Percentiles rank a stretch among this genome's conserved stretches.
Conservation (phyloP, 2,888 invertebrate genomes). For the Folsomia manolachei region DNA sequence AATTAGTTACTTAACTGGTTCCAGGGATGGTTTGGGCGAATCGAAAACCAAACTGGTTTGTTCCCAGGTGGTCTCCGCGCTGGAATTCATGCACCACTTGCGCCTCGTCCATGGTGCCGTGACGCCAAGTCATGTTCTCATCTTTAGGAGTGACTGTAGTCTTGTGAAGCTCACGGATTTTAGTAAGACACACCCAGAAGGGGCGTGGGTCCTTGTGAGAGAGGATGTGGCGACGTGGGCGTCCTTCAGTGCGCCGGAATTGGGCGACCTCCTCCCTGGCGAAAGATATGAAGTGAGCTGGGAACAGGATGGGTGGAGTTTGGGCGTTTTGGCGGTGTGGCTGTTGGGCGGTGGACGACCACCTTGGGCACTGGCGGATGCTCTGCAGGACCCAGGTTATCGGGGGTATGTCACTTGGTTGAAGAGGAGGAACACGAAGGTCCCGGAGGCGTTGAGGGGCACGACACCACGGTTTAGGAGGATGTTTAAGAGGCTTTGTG, state of each 20-base stretch:
- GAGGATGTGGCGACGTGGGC: background rate
- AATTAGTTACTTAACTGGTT: no score
- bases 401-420: constrained; percentile 14
- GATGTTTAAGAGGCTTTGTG: constrained; percentile 22
- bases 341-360: constrained; percentile 68
- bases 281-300: constrained; percentile 66
- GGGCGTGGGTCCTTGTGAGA: constrained; percentile 61
- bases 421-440: constrained; percentile 15
- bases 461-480: constrained; percentile 15
- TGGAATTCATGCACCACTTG: constrained; percentile 77
- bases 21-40: constrained; percentile 65
- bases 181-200: constrained; percentile 65
- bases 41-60: constrained; percentile 84
- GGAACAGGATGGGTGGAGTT: constrained; percentile 72
- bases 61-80: constrained; percentile 71
- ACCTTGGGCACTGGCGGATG: constrained; percentile 71
- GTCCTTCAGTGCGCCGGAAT: constrained; percentile 58
- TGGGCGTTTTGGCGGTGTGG: constrained; percentile 68
- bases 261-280: constrained; percentile 62
- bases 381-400: constrained; percentile 64
- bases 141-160: constrained; percentile 62
- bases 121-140: constrained; percentile 69
- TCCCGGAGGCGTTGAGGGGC: constrained; percentile 19
- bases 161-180: constrained; percentile 71
- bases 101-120: constrained; percentile 72